Conservation (phyloP, 2,888 invertebrate species). For the Glaucopsyche alexis region DNA sequence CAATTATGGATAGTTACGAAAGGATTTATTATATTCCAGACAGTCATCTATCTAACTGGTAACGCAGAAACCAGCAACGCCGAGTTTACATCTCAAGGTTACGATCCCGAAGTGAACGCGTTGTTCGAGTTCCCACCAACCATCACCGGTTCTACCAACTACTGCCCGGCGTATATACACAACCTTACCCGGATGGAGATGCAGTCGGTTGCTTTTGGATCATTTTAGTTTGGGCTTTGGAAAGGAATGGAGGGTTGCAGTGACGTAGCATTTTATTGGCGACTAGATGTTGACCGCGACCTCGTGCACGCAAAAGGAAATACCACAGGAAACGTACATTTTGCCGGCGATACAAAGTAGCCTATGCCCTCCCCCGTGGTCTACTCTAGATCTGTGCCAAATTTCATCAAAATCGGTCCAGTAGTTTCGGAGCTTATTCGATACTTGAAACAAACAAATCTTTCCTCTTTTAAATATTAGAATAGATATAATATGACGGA, state of each 20-base stretch:
- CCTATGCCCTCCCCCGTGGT: not conserved
- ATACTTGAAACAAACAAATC: too few relatives aligned
- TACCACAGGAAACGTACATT: not conserved
- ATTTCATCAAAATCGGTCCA: not conserved
- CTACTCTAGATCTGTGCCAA: not conserved
- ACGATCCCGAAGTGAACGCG: constrained; percentile 59
- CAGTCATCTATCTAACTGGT: constrained; percentile 58
- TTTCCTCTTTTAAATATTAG: too few relatives aligned
- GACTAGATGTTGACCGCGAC: not conserved
- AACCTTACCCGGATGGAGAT: constrained; percentile 71
- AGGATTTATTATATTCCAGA: constrained; percentile 43
- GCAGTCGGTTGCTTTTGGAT: constrained; percentile 52
- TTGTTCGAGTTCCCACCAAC: constrained; percentile 71
- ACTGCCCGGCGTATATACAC: constrained; percentile 64
- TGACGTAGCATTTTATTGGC: not conserved
- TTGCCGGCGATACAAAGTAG: not conserved
- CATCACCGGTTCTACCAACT: constrained; percentile 68
- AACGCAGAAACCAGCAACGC: constrained; percentile 66
- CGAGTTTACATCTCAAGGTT: constrained; percentile 70
- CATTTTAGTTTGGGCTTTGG: not conserved
- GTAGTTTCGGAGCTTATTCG: not conserved
- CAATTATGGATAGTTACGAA: not conserved
- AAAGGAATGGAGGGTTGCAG: not conserved
- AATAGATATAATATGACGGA: too few relatives aligned
- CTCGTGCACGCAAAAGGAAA: too few relatives aligned